Base-by-base conservation (phyloP, 2,888 invertebrate genomes). In the Galeopsomyia nigrocyanea region DNA sequence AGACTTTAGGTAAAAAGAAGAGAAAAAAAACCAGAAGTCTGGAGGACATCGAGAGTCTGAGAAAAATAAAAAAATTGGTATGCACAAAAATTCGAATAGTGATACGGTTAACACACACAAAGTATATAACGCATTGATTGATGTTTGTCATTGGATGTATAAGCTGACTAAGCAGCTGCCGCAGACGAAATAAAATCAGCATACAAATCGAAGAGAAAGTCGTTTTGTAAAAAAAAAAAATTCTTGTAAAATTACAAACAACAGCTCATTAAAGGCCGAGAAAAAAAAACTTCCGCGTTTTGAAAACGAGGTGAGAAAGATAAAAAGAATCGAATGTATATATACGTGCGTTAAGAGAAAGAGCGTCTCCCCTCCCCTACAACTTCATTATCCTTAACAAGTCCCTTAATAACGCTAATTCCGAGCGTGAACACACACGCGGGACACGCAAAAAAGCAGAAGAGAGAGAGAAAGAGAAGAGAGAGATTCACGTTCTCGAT, bases 371-470 rank as follows among this genome's bases (percentile, higher is more conserved):
- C 5, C 26, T 60, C 57, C 61, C 19, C 53, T 72, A 72, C 75
- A 75, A 75, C 75, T 75, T 75, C 75, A 75, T 75, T 75, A 75
- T 75, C 75, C 75, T 67, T 71, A 75, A 75, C 75, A 69, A 75
- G 75, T 62, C 75, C 17, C 75, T 75, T 75, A 75, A 75, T 75
- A 75, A 75, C 75, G 75, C 75, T 75, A 75, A 77, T 76, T 78
- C 75, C 74, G 73, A 78, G 74, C 76, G 77, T 74, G 77, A 75
- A 76, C 75, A 39, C 75, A 39, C 39, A 72, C 74, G 74, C 73
- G 72, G 73, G 75, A 74, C 71, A 75, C 77, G 71, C 71, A 79
- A 79, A 78, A 78, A 77, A 39, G 60, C 57, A 60, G 71, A 70
- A 75, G 53, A 17, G 71, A 72, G 60, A 47, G 69, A 71, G 61